Base-by-base conservation (phyloP, 2,888 invertebrate genomes). In the Halictus ligatus region DNA sequence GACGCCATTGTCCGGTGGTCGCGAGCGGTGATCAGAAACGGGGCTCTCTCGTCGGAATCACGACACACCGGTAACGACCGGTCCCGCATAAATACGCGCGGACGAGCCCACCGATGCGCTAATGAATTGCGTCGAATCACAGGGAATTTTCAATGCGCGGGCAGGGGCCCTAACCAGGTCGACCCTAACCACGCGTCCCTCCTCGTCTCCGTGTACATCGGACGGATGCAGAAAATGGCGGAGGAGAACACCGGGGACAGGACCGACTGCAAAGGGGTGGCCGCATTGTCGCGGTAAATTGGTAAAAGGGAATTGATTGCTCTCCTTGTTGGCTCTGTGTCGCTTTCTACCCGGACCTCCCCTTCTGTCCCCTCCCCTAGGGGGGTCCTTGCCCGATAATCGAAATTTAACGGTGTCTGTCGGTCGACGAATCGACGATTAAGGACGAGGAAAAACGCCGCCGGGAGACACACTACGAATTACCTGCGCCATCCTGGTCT, bases 101-200 rank as follows among this genome's bases (percentile, higher is more conserved):
- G 88, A 15, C 64, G 25, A 64, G 29, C 86, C 78, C 71, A 79
- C 71, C 71, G 48, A 15, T 71, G 54, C 77, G 69, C 92, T 92
- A 92, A 94, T 94, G 93, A 94, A 94, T 94, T 92, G 92, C 89
- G 54, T 75, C 85, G 89, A 92, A 92, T 92, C 92, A 93, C 91
- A 92, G 92, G 82, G 92, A 93, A 93, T 92, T 93, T 93, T 93
- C 92, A 88, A 93, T 92, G 89, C 85, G 72, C 76, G 48, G 5
- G 54, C 46, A 10, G 25, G 46, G 29, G 69, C 2, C 43, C 60
- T 43, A 43, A 35, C 69, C 76, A 15, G 7, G n/a, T 58, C 29
- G 35, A 7, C 71, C 35, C 40, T 54, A n/a, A 54, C 54, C 54
- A 10, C 10, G 10, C 43, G 64, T 58, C 75, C 58, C 54, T 67